These are phyloP conservation scores for Exocentrus adspersus DNA, from an alignment of 2,888 invertebrate genomes.

Conservation along the genomic window DNA sequence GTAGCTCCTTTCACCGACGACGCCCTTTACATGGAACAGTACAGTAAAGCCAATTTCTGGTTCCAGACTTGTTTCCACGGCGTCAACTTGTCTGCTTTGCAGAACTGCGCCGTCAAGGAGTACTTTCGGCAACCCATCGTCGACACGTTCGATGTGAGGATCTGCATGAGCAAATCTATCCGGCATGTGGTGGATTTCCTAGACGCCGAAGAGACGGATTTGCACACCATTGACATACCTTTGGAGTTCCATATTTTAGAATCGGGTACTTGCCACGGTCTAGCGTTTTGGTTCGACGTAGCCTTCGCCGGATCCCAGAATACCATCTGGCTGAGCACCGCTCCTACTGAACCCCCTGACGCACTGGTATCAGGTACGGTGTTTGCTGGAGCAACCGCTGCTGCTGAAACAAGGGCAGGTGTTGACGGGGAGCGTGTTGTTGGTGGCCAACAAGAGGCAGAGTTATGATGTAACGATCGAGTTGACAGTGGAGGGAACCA, in stretches of 20 bases:
- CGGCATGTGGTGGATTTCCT: constrained; percentile 95
- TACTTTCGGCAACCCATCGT: constrained; percentile 73
- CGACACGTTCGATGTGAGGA: constrained; percentile 86
- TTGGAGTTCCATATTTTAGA: constrained; percentile 91
- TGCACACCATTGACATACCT: constrained; percentile 95
- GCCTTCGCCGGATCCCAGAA: constrained; percentile 91
- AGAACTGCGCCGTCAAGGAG: constrained; percentile 94
- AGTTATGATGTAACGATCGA: constrained; percentile 99
- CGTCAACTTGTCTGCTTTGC: constrained; percentile 91
- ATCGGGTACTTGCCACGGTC: constrained; percentile 94
- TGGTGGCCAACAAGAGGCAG: constrained; percentile 95
- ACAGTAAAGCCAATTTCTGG: constrained; percentile 99
- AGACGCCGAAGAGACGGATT: constrained; percentile 90
- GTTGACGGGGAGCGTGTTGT: constrained; percentile 85
- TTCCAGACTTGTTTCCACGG: constrained; percentile 98
- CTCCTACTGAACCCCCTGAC: constrained; percentile 97
- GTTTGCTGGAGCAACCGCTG: constrained; percentile 91
- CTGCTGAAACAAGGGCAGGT: constrained; percentile 95
- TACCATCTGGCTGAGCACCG: constrained; percentile 96
- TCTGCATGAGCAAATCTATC: constrained; percentile 94
- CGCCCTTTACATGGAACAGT: constrained; percentile 96
- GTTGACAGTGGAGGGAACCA: constrained; percentile 88
- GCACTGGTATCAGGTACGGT: constrained; percentile 91
- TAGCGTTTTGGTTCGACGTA: constrained; percentile 99
- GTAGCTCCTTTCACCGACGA: constrained; percentile 99